Evolutionary conservation across 2,113 vertebrate species (phyloP), one percentile per base, ranked within the genome.

Genomic region (Cryptomyrus ogoouensis): DNA sequence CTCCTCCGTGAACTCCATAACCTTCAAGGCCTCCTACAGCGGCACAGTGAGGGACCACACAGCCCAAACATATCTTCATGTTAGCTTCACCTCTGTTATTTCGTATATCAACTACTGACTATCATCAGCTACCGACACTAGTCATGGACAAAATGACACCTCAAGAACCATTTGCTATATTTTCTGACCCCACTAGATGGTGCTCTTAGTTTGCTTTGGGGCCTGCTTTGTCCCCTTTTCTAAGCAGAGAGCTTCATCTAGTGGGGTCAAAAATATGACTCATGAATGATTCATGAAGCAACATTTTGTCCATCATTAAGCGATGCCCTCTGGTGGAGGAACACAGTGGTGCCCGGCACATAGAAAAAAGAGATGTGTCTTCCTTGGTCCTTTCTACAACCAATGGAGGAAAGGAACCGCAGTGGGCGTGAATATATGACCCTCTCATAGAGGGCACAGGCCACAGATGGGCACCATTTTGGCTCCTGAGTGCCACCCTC

Each of bases 1-100:
- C 91, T 98, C 97, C 35, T 96, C 96, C 10, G 94, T 94, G 92
- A 98, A 98, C 93, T 97, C 96, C 91, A 98, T 91, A 92, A 98
- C 97, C 91, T 97, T 97, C 93, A 98, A 94, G 0, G 97, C 97
- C 92, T 96, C 96, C 97, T 98, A 3, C 77, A 83, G 35, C n/a
- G 8, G 89, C 8, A 89, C 31, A 42, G 15, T 3, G 74, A 80
- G 35, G 35, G 74, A 42, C 35, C 74, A 42, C 5, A 19, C 1
- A 7, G 31, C 4, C n/a, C 74, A 42, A 5, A 42, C 74, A 42
- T 2, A 80, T 80, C 35, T 77, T 1, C 35, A 19, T 80, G 35
- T 42, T 19, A 42, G 74, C 35, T 80, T 80, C 17, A 42, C 35
- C 31, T 17, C 74, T 42, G 3, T 19, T 42, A 80, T 4, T 35